Percentiles rank a stretch among this genome's conserved stretches.
Evolutionary conservation across 2,888 invertebrate species (phyloP).

Genomic region (Chromoteleia sp.): DNA sequence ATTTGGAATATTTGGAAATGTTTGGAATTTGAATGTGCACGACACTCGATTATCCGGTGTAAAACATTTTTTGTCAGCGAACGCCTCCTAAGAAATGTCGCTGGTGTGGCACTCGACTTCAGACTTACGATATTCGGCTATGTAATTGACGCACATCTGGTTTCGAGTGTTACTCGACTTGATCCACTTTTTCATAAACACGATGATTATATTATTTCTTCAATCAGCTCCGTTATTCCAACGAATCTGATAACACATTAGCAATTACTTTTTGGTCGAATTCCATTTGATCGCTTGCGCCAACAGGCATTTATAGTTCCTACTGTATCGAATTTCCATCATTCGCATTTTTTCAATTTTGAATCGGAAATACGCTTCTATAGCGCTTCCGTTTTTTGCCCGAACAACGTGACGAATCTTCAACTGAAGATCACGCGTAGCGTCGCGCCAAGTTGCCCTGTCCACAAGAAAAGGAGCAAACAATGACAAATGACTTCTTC

Average conservation of each 20-base stretch:
- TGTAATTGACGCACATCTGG: constrained; percentile 55
- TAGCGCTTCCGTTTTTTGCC: constrained; percentile 10
- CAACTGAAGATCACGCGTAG: constrained; percentile 47
- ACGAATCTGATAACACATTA: constrained; percentile 11
- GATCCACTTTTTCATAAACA: constrained; percentile 36
- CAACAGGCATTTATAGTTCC: neutral
- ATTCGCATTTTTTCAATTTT: constrained; percentile 39
- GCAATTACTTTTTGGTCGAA: constrained; percentile 14
- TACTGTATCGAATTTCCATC: constrained; percentile 16
- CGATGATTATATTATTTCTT: constrained; percentile 33
- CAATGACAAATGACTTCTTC: constrained; percentile 65
- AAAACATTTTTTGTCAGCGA: constrained; percentile 27
- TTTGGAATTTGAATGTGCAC: constrained; percentile 47
- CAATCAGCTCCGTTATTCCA: constrained; percentile 7
- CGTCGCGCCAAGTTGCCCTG: constrained; percentile 50
- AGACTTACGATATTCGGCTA: constrained; percentile 7
- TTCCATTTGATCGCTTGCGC: constrained; percentile 11
- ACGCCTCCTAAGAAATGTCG: constrained; percentile 42
- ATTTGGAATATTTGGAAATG: constrained; percentile 42
- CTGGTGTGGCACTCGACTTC: constrained; percentile 12
- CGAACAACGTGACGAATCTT: constrained; percentile 51
- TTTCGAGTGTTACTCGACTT: constrained; percentile 50
- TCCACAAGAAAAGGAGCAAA: constrained; percentile 62
- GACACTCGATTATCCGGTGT: constrained; percentile 41
- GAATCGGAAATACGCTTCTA: constrained; percentile 39